These are phyloP conservation scores for rat (Rattus norvegicus) DNA, from an alignment of 2,113 vertebrate species.

Conservation along the genomic window DNA sequence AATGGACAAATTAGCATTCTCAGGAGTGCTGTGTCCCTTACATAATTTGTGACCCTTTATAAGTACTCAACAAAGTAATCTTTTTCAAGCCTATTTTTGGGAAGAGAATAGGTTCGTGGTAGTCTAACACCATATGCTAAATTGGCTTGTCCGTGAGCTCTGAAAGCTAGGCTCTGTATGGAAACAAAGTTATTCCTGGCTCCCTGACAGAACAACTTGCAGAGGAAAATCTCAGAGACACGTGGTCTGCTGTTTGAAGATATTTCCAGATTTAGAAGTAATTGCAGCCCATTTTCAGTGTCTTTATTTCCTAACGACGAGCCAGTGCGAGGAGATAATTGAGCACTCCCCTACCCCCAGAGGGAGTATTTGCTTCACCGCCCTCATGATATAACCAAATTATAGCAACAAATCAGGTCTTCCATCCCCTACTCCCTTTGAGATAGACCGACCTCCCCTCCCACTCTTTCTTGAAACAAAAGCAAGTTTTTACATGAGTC, in stretches of 20 bases:
- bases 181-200: background rate
- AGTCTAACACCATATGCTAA: background rate
- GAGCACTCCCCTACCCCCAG: background rate
- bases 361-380: background rate
- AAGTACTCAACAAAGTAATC: background rate
- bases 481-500: background rate
- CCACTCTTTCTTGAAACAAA: slow-evolving; percentile 17
- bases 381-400: background rate
- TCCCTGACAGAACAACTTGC: background rate
- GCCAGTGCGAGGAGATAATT: background rate
- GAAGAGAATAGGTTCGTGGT: background rate
- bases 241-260: background rate
- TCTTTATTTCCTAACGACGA: slow-evolving; percentile 7
- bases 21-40: background rate
- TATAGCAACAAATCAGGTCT: background rate
- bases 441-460: background rate
- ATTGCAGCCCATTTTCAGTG: background rate
- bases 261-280: slow-evolving; percentile 18
- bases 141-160: background rate
- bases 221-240: slow-evolving; percentile 27
- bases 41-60: background rate
- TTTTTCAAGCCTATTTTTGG: slow-evolving; percentile 15
- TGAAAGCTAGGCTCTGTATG: background rate
- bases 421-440: background rate
- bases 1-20: background rate